phyloP scores from a whole-genome alignment of 2,888 invertebrate species.

The Apoderus coryli region DNA sequence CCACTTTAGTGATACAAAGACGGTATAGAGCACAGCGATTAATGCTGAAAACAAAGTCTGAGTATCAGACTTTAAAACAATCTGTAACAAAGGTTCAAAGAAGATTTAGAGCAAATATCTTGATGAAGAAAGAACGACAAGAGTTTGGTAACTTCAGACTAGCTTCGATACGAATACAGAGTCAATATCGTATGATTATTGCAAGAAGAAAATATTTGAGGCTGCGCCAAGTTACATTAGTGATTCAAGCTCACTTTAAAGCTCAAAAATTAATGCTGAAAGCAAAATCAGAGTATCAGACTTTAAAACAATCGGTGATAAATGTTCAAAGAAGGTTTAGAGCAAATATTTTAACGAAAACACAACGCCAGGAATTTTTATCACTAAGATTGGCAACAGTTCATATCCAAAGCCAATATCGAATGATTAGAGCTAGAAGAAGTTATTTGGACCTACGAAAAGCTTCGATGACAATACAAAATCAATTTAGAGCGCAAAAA shows the following conservation, averaged over 20 bases:
- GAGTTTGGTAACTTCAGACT: conserved; percentile 31
- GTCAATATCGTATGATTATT: conserved; percentile 24
- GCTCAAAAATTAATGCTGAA: conserved; percentile 27
- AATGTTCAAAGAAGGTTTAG: conserved; percentile 37
- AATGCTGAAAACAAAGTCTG: no score
- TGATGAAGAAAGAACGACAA: conserved; percentile 30
- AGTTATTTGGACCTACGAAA: conserved; percentile 13
- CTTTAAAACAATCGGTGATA: conserved; percentile 18
- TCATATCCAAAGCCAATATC: conserved; percentile 37
- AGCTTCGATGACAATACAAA: conserved; percentile 14
- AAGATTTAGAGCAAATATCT: conserved; percentile 33
- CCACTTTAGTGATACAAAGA: conserved; percentile 33
- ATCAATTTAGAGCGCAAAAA: conserved; percentile 9
- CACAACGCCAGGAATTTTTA: conserved; percentile 28
- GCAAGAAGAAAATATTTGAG: conserved; percentile 21
- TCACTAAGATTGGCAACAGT: conserved; percentile 27
- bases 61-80: no score
- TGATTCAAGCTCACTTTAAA: conserved; percentile 35
- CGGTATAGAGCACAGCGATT: conserved; percentile 32
- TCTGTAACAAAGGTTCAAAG: conserved; percentile 40
- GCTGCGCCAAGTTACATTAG: conserved; percentile 20
- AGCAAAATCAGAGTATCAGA: conserved; percentile 22
- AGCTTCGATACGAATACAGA: conserved; percentile 34
- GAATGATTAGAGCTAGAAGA: conserved; percentile 27
- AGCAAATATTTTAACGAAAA: conserved; percentile 27